phyloP scores from a whole-genome alignment of 2,113 vertebrate species.

The Andinoacara biseriatus region DNA sequence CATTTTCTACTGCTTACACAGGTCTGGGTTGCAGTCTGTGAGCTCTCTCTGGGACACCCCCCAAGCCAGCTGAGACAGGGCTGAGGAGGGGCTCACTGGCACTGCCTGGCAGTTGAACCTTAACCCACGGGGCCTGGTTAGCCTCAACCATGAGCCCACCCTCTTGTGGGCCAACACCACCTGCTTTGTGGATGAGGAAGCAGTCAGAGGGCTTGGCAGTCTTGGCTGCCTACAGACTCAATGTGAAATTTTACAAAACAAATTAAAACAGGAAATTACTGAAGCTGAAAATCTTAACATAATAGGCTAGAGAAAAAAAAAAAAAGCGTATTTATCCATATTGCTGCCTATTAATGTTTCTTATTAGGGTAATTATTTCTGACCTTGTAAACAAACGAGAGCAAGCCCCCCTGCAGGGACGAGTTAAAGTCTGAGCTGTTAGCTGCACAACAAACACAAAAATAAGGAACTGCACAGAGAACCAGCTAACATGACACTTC shows the following conservation, averaged over 20 bases:
- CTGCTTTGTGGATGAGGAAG: neutral
- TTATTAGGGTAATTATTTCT: neutral
- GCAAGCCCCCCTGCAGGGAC: too few species aligned
- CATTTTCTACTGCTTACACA: neutral
- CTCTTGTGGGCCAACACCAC: neutral
- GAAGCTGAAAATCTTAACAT: too few species aligned
- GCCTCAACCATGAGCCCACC: neutral
- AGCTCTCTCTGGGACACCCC: too few species aligned
- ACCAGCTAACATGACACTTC: neutral
- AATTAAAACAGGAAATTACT: neutral
- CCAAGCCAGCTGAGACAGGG: neutral
- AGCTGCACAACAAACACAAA: neutral
- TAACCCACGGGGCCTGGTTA: neutral
- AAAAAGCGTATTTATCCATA: too few species aligned
- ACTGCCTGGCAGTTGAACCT: too few species aligned
- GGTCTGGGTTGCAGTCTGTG: neutral
- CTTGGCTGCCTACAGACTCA: neutral
- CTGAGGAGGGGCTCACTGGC: neutral
- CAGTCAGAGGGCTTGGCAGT: neutral
- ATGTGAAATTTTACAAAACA: neutral
- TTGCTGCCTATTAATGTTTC: neutral
- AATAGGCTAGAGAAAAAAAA: too few species aligned
- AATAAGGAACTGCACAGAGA: constrained; percentile 1
- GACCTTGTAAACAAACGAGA: too few species aligned
- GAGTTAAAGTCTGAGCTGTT: neutral